phyloP scores from a whole-genome alignment of 2,888 invertebrate genomes.

The Epirrita christyi region DNA sequence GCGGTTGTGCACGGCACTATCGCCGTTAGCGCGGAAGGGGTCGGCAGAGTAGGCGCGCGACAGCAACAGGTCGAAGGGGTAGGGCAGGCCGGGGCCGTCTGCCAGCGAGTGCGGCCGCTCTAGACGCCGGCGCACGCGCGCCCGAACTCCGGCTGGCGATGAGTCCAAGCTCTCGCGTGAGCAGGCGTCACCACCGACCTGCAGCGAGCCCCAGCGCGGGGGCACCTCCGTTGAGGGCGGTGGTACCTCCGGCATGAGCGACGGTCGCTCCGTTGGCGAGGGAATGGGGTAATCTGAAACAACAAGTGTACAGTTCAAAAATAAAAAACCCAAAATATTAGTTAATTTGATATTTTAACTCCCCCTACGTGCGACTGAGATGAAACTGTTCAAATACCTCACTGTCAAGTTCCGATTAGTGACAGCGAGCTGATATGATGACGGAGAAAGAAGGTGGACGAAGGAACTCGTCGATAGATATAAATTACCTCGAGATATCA shows the following conservation, averaged over 20 bases:
- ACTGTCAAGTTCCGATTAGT: not conserved
- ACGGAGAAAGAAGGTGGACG: too few species aligned
- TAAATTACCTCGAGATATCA: constrained; percentile 17
- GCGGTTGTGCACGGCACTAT: constrained; percentile 41
- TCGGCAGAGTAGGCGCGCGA: constrained; percentile 60
- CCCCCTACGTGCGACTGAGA: too few species aligned
- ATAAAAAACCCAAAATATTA: not conserved
- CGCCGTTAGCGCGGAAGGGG: constrained; percentile 38
- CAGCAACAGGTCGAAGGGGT: constrained; percentile 53
- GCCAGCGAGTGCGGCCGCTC: constrained; percentile 69
- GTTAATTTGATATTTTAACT: too few species aligned
- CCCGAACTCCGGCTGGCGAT: constrained; percentile 58
- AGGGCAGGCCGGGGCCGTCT: constrained; percentile 54
- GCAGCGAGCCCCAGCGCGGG: not conserved
- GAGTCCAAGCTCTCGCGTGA: constrained; percentile 62
- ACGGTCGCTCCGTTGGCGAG: not conserved
- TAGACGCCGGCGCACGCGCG: constrained; percentile 56
- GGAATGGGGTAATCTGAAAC: constrained; percentile 2
- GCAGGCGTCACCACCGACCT: too few species aligned
- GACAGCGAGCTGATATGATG: too few species aligned
- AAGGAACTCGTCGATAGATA: too few species aligned
- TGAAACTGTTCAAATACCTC: too few species aligned
- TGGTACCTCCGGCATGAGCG: not conserved
- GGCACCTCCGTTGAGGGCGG: not conserved
- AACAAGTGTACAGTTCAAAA: not conserved